Base-by-base conservation (phyloP, 2,888 invertebrate species). In the Tenodera sinensis region DNA sequence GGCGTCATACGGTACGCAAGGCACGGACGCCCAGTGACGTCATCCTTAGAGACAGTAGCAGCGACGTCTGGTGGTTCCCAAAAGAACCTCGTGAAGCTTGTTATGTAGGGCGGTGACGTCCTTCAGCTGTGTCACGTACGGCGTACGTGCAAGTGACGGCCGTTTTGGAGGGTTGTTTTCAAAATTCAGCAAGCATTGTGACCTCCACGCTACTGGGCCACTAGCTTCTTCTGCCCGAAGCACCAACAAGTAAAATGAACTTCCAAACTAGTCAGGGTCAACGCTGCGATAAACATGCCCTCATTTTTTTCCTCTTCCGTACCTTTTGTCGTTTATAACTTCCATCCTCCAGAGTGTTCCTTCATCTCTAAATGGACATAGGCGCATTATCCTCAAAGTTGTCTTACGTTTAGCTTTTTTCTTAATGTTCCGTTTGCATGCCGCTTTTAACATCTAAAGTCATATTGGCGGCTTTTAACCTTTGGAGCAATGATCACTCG, bases 1-100 rank as follows among this genome's bases (percentile, higher is more conserved):
- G 25, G 54, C 54, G 54, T 71, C 47, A 47, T 85, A 85, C 85
- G 9, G 85, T 27, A 85, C 47, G 25, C 85, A 85, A 85, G 47
- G 85, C 85, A 85, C 85, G 85, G 85, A 42, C 47, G n/a, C 47
- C 87, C 82, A 81, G 82, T 87, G 87, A 87, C 87, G 87, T 87
- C 87, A 87, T 42, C 85, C 47, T 85, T 54, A 85, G 85, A 34
- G 85, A 85, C 85, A 85, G 85, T 85, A 85, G 34, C 85, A 85
- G 34, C 85, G 85, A n/a, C 47, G 85, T 34, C 85, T 85, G 85
- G 42, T 42, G 85, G 85, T 85, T 85, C 54, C 54, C n/a, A 85
- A 85, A 85, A 54, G 85, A 85, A 85, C 85, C 27, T 47, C 42
- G 30, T 12, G 34, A 9, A 84, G 30, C 30, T 71, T 71, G 54